Percentiles rank a stretch among this genome's conserved stretches.
These are phyloP conservation scores for Parapsyche elsis DNA, from an alignment of 1,140 invertebrate species.

Conservation along the genomic window DNA sequence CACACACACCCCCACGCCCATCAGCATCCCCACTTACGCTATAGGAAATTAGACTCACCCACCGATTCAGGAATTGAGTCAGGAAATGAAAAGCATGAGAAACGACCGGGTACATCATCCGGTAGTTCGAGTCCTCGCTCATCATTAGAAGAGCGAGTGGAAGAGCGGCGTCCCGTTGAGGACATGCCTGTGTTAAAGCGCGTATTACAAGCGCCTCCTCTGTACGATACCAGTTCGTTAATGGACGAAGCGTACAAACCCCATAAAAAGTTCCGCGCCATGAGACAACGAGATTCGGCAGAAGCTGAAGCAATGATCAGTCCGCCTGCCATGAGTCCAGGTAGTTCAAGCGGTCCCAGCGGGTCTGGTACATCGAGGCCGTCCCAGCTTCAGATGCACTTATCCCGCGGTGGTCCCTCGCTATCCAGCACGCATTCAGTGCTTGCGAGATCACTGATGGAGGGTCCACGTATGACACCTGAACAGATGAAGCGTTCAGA, in stretches of 20 bases:
- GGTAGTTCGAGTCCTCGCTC: slow-evolving; percentile 89
- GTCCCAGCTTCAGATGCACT: slow-evolving; percentile 66
- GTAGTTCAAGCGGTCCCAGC: slow-evolving; percentile 44
- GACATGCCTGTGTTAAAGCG: slow-evolving; percentile 94
- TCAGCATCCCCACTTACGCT: slow-evolving; percentile 69
- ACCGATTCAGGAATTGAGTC: slow-evolving; percentile 93
- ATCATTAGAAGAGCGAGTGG: slow-evolving; percentile 81
- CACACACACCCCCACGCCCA: slow-evolving; percentile 61
- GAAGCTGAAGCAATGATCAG: slow-evolving; percentile 78
- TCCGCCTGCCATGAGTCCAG: slow-evolving; percentile 59
- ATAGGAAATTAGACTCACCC: slow-evolving; percentile 87
- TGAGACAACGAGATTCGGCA: slow-evolving; percentile 81
- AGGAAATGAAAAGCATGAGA: slow-evolving; percentile 88
- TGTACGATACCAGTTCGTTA: slow-evolving; percentile 87
- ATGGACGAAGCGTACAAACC: slow-evolving; percentile 96
- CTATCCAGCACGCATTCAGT: slow-evolving; percentile 88
- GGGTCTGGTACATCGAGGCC: slow-evolving; percentile 43
- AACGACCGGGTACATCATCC: slow-evolving; percentile 77
- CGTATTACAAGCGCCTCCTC: slow-evolving; percentile 89
- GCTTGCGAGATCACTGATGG: slow-evolving; percentile 87
- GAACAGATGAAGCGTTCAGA: slow-evolving; percentile 90
- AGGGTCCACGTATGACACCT: slow-evolving; percentile 86
- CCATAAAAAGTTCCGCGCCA: slow-evolving; percentile 92
- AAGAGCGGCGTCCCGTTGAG: slow-evolving; percentile 76
- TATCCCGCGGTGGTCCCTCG: slow-evolving; percentile 65